A percentile compares a stretch with the other conserved stretches of the same genome.
phyloP scores from a whole-genome alignment of 2,888 invertebrate species.

The Cacoxenus indagator region DNA sequence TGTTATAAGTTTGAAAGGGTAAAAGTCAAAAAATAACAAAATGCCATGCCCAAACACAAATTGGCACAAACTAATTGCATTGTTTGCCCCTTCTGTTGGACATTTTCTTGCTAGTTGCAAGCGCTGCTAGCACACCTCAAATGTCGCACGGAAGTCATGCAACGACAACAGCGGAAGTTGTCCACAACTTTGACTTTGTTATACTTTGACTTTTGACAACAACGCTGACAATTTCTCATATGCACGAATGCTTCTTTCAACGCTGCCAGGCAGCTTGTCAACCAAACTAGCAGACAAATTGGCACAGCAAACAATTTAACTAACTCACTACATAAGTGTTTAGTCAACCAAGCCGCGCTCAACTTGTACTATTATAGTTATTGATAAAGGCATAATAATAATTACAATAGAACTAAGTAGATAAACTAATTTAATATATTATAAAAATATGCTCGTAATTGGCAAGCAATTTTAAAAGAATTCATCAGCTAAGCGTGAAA shows the following conservation, averaged over 20 bases:
- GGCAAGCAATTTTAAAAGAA: not conserved
- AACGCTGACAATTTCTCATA: not conserved
- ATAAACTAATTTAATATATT: not conserved
- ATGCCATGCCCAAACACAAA: not conserved
- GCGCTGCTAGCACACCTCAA: not conserved
- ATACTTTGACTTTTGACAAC: not conserved
- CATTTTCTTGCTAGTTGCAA: not conserved
- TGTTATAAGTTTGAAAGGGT: not conserved
- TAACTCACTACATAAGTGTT: not conserved
- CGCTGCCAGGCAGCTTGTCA: not conserved
- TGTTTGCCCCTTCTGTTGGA: not conserved
- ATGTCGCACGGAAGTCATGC: not conserved
- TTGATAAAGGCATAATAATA: not conserved
- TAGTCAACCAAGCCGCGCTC: not conserved
- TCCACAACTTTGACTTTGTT: not conserved
- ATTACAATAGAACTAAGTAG: not conserved
- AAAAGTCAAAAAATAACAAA: not conserved
- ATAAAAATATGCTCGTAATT: not conserved
- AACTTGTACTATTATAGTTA: not conserved
- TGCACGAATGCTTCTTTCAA: not conserved
- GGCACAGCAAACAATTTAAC: not conserved
- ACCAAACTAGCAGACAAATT: not conserved
- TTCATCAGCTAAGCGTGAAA: not conserved
- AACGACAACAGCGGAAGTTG: not conserved
- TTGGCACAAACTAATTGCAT: not conserved